Conservation (phyloP, 2,113 vertebrate genomes). For the Sylvilagus bachmani region DNA sequence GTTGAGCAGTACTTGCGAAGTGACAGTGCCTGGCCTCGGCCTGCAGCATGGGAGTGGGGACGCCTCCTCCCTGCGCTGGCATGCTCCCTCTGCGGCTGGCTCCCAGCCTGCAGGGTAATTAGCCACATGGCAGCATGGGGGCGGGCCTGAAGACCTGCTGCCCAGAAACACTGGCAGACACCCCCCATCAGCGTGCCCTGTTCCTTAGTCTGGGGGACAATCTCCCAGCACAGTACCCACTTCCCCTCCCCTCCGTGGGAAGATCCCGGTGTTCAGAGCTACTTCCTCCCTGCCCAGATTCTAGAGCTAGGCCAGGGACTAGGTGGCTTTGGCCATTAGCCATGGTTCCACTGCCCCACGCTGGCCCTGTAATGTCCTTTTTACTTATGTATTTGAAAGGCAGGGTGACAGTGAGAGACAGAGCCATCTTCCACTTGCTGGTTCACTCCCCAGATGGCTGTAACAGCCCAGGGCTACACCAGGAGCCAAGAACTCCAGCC, state of each 20-base stretch:
- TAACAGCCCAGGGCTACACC: no score
- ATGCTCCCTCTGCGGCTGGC: constrained; percentile 54
- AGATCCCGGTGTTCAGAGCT: background rate
- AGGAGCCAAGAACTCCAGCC: no score
- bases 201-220: constrained; percentile 37
- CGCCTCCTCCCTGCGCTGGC: constrained; percentile 20
- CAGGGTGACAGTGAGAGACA: no score
- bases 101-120: constrained; percentile 51
- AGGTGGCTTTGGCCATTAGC: background rate
- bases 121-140: background rate
- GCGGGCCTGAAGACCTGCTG: background rate
- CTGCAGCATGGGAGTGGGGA: background rate
- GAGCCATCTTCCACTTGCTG: no score
- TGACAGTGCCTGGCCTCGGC: background rate
- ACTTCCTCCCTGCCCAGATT: background rate
- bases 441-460: no score
- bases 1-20: background rate
- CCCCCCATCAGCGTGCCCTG: background rate
- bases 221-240: background rate
- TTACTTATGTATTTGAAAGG: no score
- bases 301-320: background rate
- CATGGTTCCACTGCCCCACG: background rate
- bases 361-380: background rate
- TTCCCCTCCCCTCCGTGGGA: background rate
- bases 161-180: constrained; percentile 46